Evolutionary conservation across 2,113 vertebrate genomes (phyloP), one percentile per base, ranked within the genome.

Genomic region (Odobenus rosmarus): DNA sequence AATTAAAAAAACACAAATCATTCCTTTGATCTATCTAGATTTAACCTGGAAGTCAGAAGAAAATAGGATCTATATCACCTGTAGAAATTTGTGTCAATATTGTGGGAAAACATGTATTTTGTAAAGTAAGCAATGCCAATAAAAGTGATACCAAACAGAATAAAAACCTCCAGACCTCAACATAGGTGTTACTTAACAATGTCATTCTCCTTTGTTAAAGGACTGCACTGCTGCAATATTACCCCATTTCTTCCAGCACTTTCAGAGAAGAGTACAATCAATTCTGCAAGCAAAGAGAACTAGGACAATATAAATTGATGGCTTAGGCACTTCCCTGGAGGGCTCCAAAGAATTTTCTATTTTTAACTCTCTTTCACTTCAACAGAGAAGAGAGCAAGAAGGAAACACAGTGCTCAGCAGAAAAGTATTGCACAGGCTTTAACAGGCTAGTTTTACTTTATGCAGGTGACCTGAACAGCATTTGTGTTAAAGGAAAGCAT

Each of bases 281-380:
- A 98, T 98, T 98, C 96, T 98, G 97, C 97, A 98, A 98, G 98
- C 98, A 97, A 97, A 98, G 98, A 98, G 96, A 98, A 99, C 96
- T 98, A 98, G 98, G 98, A 98, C 99, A 99, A 98, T 98, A 98
- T 97, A 98, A 98, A 98, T 87, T 97, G 98, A 98, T 97, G 98
- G 98, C 98, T 98, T 94, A 93, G 91, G 97, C 82, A 96, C 94
- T 93, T 98, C 90, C 98, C 98, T 92, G 72, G 93, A 92, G 98
- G 4, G 26, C 82, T 97, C 97, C 97, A 98, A 98, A 96, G 96
- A 98, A 90, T 64, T 79, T 97, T 98, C 99, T 99, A 99, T 99
- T 99, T 99, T 99, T 99, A 99, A 99, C 98, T 97, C 74, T 93
- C 91, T 98, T 98, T 98, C 98, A 99, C 98, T 98, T 99, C 98